phyloP scores from a whole-genome alignment of 2,797 vertebrate species.

The Xiphorhynchus erythropygius region DNA sequence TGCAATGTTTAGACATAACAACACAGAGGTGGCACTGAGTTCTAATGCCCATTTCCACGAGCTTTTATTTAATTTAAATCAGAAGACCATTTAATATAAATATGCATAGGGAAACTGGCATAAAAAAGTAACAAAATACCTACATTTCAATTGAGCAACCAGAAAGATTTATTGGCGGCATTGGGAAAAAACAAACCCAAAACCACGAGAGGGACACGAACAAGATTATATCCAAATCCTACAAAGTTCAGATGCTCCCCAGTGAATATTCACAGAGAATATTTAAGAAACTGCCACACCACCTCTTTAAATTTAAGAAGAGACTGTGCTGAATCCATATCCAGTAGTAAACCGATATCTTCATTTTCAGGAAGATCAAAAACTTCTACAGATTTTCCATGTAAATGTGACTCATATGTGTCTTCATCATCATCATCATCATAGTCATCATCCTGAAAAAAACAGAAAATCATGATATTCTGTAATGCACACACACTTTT shows the following conservation, averaged over 20 bases:
- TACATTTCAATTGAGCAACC: not conserved
- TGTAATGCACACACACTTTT: not conserved
- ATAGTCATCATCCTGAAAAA: conserved; percentile 86
- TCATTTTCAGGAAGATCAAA: conserved; percentile 88
- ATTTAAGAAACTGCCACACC: not conserved
- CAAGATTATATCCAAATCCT: not conserved
- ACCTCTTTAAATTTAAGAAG: conserved; percentile 92
- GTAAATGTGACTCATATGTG: conserved; percentile 85
- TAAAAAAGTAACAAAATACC: not conserved
- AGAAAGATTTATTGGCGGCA: not conserved
- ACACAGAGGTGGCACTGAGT: not conserved
- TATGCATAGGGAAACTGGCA: not conserved
- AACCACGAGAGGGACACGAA: not conserved
- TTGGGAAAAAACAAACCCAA: not conserved
- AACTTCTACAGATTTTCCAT: conserved; percentile 83
- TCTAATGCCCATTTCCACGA: not conserved
- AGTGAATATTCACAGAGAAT: not conserved
- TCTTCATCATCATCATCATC: conserved; percentile 75
- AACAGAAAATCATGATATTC: not conserved
- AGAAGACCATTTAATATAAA: not conserved
- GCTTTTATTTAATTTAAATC: not conserved
- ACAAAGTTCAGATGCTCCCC: not conserved
- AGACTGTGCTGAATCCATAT: conserved; percentile 88
- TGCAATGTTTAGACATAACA: not conserved
- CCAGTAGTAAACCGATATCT: conserved; percentile 81